Evolutionary conservation across 2,113 vertebrate genomes (phyloP), one percentile per base, ranked within the genome.

Genomic region (Galemys pyrenaicus): DNA sequence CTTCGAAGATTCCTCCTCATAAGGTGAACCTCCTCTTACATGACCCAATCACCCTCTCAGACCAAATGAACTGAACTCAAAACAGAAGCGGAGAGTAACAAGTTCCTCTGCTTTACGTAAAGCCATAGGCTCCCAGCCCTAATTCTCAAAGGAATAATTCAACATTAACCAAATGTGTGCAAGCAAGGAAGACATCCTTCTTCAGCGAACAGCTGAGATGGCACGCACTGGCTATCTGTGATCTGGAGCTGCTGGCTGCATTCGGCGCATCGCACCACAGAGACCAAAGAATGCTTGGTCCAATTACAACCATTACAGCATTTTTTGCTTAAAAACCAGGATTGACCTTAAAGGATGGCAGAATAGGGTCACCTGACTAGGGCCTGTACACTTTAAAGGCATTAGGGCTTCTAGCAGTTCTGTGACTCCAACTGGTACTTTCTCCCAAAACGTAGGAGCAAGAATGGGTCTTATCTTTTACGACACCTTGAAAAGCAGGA

Each of bases 91-190:
- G 4, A 67, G 46, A 49, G 37, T 54, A 37, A 67, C 64, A 62
- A 77, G 54, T 37, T 88, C 49, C 58, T 83, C 82, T 87, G 78
- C 73, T 84, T 74, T 54, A 54, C 26, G 37, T 64, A 41, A 84
- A 85, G 73, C 65, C 41, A 54, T 15, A 39, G 82, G n/a, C 54
- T 91, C 20, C 70, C 46, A 79, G 83, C 32, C 70, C 71, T 67
- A 84, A 84, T 91, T 88, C 49, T 60, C 77, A 73, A 74, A 95
- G 71, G 87, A 91, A 51, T 39, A 41, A 77, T 67, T 90, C 56
- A n/a, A 70, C 24, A 37, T 58, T 65, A 87, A 87, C 87, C 62
- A 71, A 56, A 39, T 9, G 8, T 35, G 15, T 37, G 68, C 44
- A 77, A 75, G 87, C 46, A 83, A 60, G 44, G 58, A 56, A 13